A percentile compares a stretch with the other conserved stretches of the same genome.
These are phyloP conservation scores for Acleris sparsana DNA, from an alignment of 2,888 invertebrate genomes.

Conservation along the genomic window DNA sequence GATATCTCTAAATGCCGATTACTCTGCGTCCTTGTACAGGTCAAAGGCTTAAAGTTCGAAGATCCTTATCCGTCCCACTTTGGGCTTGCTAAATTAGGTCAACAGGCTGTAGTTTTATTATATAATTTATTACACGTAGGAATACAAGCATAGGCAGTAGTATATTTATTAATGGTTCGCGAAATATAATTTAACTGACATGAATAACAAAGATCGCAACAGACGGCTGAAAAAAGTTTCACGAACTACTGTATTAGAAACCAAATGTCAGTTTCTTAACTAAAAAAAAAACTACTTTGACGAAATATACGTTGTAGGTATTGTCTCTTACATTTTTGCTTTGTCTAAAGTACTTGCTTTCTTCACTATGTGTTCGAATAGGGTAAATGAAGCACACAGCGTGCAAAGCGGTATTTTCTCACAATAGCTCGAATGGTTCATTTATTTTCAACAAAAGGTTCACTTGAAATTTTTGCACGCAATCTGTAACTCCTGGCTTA, in stretches of 20 bases:
- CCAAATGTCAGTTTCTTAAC: no score
- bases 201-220: no score
- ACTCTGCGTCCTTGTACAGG: constrained; percentile 1
- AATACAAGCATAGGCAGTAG: neutral
- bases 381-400: constrained; percentile 21
- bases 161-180: no score
- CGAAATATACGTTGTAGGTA: no score
- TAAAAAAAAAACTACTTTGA: no score
- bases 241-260: no score
- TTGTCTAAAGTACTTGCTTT: no score
- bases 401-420: constrained; percentile 5
- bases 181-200: no score
- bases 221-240: no score
- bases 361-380: constrained; percentile 10
- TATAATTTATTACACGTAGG: neutral
- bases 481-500: neutral
- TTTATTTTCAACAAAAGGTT: constrained; percentile 32
- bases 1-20: no score
- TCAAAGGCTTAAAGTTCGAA: constrained; percentile 22
- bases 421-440: constrained; percentile 26
- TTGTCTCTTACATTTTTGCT: no score
- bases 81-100: constrained; percentile 15
- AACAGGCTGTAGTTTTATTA: neutral
- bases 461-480: constrained; percentile 19
- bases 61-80: constrained; percentile 10